Base-by-base conservation (phyloP, 2,888 invertebrate species). In the Sepioteuthis lessoniana region DNA sequence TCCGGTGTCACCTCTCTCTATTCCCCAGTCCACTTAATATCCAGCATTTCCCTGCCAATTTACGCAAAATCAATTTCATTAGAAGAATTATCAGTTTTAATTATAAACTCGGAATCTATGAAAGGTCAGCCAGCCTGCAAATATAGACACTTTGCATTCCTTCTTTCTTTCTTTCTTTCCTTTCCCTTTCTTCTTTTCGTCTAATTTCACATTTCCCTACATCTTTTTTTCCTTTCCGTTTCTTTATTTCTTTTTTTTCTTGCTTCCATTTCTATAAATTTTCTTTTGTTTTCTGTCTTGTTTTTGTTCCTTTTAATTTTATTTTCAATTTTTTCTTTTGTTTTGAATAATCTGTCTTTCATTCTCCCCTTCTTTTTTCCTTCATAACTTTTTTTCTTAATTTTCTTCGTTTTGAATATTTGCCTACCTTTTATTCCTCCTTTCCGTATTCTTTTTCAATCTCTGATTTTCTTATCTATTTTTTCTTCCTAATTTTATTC, bases 61-160 rank as follows among this genome's bases (percentile, higher is more conserved):
- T 76, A 76, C 76, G 76, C 76, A 76, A 76, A 76, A 76, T n/a
- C n/a, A n/a, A 35, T 76, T 76, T 76, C 76, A 76, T 76, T 76
- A 76, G 76, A 3, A 76, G 76, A 76, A 76, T 35, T 13, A n/a
- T 76, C 5, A 76, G n/a, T 76, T 76, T 76, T 76, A 76, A 76
- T 76, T 76, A 76, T 35, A n/a, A n/a, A 13, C 35, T 76, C n/a
- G 13, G 13, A 13, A 16, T 76, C n/a, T 0, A 76, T 35, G n/a
- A 76, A 76, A 60, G 31, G 16, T 35, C 35, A 76, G 76, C n/a
- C 13, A 76, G 13, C 19, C n/a, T n/a, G 76, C n/a, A 16, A n/a
- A 76, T 76, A 35, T 35, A 76, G 76, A 16, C n/a, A 76, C 76
- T 60, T 4, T 31, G 1, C 8, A 0, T 60, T 8, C 4, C 5